Base-by-base conservation (phyloP, 2,888 invertebrate species). In the Chrysodeixis includens region DNA sequence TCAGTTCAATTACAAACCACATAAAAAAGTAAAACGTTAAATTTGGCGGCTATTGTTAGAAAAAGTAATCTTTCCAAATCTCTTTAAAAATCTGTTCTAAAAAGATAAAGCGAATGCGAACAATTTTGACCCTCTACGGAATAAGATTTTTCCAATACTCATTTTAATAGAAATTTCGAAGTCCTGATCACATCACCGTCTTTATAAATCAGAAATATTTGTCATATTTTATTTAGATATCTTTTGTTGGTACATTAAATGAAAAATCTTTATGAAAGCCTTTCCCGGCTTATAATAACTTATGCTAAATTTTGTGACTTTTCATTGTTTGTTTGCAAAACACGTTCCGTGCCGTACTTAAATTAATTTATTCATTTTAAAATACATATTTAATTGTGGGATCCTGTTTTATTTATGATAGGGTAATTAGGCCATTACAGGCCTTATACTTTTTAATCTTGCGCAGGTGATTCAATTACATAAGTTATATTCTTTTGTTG, bases 271-370 rank as follows among this genome's bases (percentile, higher is more conserved):
- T 20, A 10, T 49, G 10, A 49, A 49, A 20, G 62, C 63, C 66
- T 68, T 59, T 64, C 62, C 60, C 51, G 55, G 53, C 22, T 53
- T 46, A 56, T 58, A 63, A 66, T 71, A 71, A 74, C 61, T 72
- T 77, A 71, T 63, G 52, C 46, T 8, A 65, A 75, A 78, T 74
- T 74, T 52, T 22, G 58, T 68, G 62, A 65, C 52, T 68, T 78
- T 67, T 56, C 65, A 71, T 75, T 78, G 66, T 75, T 75, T 72
- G 69, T 69, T 78, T 62, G 75, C 63, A 56, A 65, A 62, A 22
- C 52, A 69, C 49, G 56, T 62, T 54, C 67, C 69, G 46, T 49
- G 20, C 46, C 46, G 46, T 65, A 56, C 32, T 60, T 58, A 59
- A 66, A 69, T 44, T 69, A 74, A 78, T 71, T 71, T 64, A 71